phyloP scores from a whole-genome alignment of 2,113 vertebrate species.

The Phoxinus phoxinus region DNA sequence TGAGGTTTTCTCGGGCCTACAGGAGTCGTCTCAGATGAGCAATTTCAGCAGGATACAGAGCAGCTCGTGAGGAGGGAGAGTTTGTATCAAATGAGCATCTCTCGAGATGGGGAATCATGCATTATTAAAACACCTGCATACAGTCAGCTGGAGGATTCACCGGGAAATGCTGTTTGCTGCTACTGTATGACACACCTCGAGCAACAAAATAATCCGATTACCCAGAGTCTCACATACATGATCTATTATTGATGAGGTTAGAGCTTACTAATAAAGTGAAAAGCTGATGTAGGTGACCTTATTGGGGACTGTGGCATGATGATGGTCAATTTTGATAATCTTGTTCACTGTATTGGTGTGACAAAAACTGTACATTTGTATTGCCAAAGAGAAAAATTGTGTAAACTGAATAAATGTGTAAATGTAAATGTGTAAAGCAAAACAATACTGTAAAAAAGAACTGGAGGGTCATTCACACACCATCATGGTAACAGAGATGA shows the following conservation, averaged over 20 bases:
- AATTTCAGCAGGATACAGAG: conserved; percentile 44
- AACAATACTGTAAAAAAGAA: neutral
- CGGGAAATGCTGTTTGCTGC: conserved; percentile 5
- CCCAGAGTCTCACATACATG: neutral
- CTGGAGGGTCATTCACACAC: no score
- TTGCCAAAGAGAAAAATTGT: neutral
- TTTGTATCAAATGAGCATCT: conserved; percentile 53
- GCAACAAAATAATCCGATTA: conserved; percentile 33
- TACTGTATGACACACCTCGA: neutral
- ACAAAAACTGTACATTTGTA: neutral
- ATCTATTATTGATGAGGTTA: neutral
- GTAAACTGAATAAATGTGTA: no score
- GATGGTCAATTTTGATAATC: neutral
- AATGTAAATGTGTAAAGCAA: no score
- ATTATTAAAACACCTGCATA: conserved; percentile 58
- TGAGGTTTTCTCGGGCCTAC: conserved; percentile 38
- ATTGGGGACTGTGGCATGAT: neutral
- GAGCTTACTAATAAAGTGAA: neutral
- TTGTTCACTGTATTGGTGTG: neutral
- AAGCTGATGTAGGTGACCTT: neutral
- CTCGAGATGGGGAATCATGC: conserved; percentile 39
- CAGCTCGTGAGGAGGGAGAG: conserved; percentile 34
- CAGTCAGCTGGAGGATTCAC: conserved; percentile 35
- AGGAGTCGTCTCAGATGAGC: conserved; percentile 33
- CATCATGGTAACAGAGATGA: no score